A percentile compares a stretch with the other conserved stretches of the same genome.
Evolutionary conservation across 1,140 invertebrate species (phyloP).

Genomic region (Polypedilum pembai): DNA sequence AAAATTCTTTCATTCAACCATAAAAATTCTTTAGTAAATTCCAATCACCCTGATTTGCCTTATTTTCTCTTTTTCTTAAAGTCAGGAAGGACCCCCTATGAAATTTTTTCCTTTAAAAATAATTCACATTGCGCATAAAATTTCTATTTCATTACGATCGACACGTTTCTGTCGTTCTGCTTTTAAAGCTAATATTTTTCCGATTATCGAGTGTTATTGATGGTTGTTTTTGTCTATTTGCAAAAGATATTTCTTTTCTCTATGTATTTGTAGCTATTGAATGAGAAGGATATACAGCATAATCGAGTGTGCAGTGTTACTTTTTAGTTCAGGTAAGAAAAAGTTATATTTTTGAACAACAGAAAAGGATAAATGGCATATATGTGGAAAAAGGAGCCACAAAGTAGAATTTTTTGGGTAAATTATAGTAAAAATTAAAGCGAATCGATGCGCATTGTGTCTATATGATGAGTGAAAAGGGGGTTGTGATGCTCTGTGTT

Average conservation of each 20-base stretch:
- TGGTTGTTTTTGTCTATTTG: neutral
- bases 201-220: conserved; percentile 6
- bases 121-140: conserved; percentile 8
- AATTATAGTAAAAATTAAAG: conserved; percentile 1
- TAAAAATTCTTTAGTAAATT: no score
- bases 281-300: no score
- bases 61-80: no score
- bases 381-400: neutral
- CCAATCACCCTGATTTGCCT: no score
- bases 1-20: no score
- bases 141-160: neutral
- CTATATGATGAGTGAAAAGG: neutral
- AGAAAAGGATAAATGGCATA: neutral
- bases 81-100: neutral
- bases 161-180: conserved; percentile 4
- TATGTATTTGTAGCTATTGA: no score
- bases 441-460: neutral
- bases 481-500: neutral
- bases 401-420: neutral
- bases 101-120: neutral
- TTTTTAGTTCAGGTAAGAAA: neutral
- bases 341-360: neutral
- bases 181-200: neutral
- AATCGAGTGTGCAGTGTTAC: no score
- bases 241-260: neutral